phyloP scores from a whole-genome alignment of 2,797 vertebrate genomes.

The Spheniscus humboldti region DNA sequence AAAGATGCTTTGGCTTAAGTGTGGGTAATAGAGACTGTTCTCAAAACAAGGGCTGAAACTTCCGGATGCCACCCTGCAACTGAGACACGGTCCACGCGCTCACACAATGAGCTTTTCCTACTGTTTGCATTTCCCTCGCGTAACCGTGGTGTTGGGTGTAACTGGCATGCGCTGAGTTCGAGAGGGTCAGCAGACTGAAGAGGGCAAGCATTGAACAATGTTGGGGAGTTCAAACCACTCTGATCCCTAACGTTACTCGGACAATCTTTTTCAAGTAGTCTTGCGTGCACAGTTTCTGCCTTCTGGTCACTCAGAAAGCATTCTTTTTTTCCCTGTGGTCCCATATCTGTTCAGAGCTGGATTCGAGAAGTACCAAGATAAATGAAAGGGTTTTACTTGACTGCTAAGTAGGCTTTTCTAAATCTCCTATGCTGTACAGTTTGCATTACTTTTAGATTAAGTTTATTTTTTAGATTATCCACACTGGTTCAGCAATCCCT shows the following conservation, averaged over 20 bases:
- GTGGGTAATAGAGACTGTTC: conserved; percentile 3
- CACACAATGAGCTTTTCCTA: neutral
- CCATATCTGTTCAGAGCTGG: neutral
- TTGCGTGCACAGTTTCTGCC: neutral
- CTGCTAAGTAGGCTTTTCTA: conserved; percentile 45
- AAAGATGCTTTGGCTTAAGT: neutral
- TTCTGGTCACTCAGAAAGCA: neutral
- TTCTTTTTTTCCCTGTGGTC: neutral
- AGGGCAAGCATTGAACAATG: neutral
- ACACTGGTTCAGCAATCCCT: conserved; percentile 36
- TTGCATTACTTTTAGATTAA: conserved; percentile 55
- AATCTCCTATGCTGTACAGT: conserved; percentile 26
- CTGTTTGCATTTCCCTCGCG: neutral
- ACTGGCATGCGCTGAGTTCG: neutral
- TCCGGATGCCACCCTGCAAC: neutral
- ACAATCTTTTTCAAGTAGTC: neutral
- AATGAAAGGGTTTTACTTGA: conserved; percentile 23
- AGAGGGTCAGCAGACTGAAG: neutral
- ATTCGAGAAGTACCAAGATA: conserved; percentile 36
- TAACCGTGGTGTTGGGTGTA: neutral
- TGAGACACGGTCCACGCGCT: neutral
- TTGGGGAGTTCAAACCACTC: neutral
- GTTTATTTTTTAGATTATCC: conserved; percentile 61
- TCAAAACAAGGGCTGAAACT: neutral
- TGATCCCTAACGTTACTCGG: neutral